Percentiles rank a stretch among this genome's conserved stretches.
These are phyloP conservation scores for Norana najaformis DNA, from an alignment of 2,888 invertebrate genomes.

Conservation along the genomic window DNA sequence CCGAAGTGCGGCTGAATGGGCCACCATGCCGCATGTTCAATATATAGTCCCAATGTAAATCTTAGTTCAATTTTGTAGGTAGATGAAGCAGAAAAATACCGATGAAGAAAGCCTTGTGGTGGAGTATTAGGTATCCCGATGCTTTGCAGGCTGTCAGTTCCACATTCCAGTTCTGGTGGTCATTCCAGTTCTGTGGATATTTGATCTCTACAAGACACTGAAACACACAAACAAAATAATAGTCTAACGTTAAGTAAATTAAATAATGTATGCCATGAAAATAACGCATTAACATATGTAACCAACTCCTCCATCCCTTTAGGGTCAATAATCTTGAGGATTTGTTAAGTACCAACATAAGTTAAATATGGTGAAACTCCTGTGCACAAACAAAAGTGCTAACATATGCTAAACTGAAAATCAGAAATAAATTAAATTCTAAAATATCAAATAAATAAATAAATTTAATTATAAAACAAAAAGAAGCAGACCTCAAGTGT, in stretches of 20 bases:
- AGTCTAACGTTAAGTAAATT: background rate
- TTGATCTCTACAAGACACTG: conserved; percentile 80
- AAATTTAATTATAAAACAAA: background rate
- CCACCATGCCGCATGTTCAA: background rate
- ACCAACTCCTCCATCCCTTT: background rate
- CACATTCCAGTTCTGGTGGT: conserved; percentile 90
- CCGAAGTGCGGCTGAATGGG: no score
- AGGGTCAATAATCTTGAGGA: background rate
- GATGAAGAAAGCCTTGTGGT: conserved; percentile 93
- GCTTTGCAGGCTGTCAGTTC: conserved; percentile 92
- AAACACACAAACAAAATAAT: background rate
- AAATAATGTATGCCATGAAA: background rate
- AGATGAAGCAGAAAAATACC: conserved; percentile 61
- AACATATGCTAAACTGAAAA: background rate
- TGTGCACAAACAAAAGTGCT: background rate
- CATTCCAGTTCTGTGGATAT: conserved; percentile 93
- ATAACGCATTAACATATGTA: background rate
- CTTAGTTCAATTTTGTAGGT: background rate
- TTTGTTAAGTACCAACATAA: background rate
- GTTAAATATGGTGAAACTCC: background rate
- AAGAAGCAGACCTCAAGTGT: conserved; percentile 72
- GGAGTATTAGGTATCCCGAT: conserved; percentile 86
- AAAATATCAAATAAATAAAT: background rate
- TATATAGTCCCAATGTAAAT: background rate
- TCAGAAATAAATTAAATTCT: background rate